Percentiles rank a stretch among this genome's conserved stretches.
Conservation (phyloP, 1,140 invertebrate genomes). For the Diuraphis noxia region DNA sequence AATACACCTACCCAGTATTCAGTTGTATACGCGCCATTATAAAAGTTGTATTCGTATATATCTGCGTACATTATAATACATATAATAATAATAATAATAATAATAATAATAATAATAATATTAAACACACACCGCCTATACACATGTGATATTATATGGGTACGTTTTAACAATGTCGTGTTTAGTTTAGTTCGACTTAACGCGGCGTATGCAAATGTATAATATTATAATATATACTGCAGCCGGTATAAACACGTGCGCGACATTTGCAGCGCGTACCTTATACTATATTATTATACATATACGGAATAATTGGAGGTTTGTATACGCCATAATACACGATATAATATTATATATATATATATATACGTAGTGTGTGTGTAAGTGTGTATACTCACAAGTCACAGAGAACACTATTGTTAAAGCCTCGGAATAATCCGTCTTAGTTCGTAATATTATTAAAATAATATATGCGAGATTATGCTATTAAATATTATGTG, state of each 20-base stretch:
- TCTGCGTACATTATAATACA: not conserved
- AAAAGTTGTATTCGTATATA: not conserved
- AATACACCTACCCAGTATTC: too few relatives aligned
- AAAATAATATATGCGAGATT: not conserved
- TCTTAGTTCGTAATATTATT: constrained; percentile 3
- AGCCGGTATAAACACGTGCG: not conserved
- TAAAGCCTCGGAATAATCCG: not conserved
- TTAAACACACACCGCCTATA: not conserved
- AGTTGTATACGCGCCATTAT: not conserved
- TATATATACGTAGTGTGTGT: not conserved
- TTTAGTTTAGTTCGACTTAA: constrained; percentile 23
- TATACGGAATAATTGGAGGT: not conserved
- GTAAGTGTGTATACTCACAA: not conserved
- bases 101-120: not conserved
- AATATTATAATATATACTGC: not conserved
- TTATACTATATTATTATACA: not conserved
- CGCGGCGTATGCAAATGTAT: not conserved
- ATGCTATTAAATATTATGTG: not conserved
- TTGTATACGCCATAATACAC: not conserved
- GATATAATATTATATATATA: not conserved
- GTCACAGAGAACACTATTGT: not conserved
- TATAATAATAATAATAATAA: not conserved
- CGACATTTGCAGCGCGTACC: not conserved
- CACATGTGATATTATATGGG: not conserved
- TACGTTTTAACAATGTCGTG: constrained; percentile 28